These are phyloP conservation scores for Xiphorhynchus erythropygius DNA, from an alignment of 2,797 vertebrate species.

Conservation along the genomic window DNA sequence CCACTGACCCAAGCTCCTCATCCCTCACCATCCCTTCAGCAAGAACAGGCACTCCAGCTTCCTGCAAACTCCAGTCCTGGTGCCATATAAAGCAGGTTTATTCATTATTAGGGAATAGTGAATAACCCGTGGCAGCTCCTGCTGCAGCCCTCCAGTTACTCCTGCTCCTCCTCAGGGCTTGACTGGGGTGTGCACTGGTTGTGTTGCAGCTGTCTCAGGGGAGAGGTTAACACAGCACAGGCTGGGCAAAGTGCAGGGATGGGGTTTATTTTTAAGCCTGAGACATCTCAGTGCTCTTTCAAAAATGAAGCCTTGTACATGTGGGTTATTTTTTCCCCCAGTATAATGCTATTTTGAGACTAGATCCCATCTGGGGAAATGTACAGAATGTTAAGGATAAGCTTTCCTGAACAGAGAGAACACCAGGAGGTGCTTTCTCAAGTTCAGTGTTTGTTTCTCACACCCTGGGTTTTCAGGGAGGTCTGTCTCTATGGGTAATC, in stretches of 20 bases:
- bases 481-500: neutral
- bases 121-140: neutral
- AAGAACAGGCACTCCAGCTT: neutral
- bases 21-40: neutral
- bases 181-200: neutral
- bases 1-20: rapidly evolving
- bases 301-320: neutral
- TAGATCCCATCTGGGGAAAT: neutral
- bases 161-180: neutral
- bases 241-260: neutral
- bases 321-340: neutral
- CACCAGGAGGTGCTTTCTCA: neutral
- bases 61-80: neutral
- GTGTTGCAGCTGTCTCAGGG: neutral
- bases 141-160: neutral
- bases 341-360: neutral
- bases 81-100: neutral
- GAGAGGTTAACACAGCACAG: neutral
- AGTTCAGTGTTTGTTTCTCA: neutral
- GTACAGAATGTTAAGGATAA: neutral
- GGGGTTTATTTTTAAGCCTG: neutral
- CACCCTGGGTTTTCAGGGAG: neutral
- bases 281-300: neutral
- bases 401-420: neutral
- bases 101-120: neutral